These are phyloP conservation scores for Tinamus guttatus DNA, from an alignment of 2,113 vertebrate species.

Conservation along the genomic window DNA sequence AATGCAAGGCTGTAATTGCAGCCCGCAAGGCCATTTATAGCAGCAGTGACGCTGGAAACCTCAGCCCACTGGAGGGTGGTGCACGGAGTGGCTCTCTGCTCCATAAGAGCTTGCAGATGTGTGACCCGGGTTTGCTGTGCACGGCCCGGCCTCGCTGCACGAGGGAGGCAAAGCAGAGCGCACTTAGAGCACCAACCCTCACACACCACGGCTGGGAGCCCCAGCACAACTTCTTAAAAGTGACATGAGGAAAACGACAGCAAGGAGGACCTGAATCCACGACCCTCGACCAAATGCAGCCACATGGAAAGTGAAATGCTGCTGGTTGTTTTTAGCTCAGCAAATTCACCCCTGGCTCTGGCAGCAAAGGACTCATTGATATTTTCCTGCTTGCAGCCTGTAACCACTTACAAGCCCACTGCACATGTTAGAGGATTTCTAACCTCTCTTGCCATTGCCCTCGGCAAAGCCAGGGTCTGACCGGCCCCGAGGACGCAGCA, in stretches of 20 bases:
- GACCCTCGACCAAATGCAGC: background rate
- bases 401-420: background rate
- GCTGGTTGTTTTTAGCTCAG: background rate
- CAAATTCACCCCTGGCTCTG: background rate
- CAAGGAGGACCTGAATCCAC: background rate
- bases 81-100: background rate
- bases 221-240: background rate
- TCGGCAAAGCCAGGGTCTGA: background rate
- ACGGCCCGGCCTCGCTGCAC: background rate
- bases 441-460: no score
- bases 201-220: background rate
- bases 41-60: background rate
- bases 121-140: background rate
- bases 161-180: background rate
- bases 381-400: background rate
- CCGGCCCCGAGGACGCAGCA: no score
- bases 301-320: background rate
- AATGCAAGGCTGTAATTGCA: background rate
- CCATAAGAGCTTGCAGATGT: constrained; percentile 8
- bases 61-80: background rate
- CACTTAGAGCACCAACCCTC: background rate
- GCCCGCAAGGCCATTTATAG: background rate
- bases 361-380: background rate
- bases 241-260: background rate
- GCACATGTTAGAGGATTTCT: no score